These are phyloP conservation scores for Ormyrus labotus DNA, from an alignment of 2,888 invertebrate genomes.

Conservation along the genomic window DNA sequence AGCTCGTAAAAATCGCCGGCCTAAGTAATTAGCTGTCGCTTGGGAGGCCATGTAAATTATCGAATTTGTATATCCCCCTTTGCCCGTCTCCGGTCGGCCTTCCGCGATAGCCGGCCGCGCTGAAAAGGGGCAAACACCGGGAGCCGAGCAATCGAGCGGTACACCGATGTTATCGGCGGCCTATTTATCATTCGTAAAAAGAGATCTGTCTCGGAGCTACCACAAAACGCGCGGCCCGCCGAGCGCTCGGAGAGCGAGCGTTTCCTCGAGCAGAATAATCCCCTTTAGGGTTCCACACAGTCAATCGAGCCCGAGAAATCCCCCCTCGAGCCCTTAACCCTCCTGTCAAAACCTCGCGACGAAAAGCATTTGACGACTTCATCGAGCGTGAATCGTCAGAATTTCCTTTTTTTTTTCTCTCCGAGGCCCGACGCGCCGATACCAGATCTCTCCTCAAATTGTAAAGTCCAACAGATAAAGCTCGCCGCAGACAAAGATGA, in stretches of 20 bases:
- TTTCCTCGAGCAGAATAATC: constrained; percentile 54
- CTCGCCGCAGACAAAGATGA: constrained; percentile 37
- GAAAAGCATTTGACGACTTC: constrained; percentile 53
- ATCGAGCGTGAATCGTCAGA: constrained; percentile 56
- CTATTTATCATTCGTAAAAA: constrained; percentile 61
- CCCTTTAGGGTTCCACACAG: constrained; percentile 33
- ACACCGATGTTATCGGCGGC: constrained; percentile 55
- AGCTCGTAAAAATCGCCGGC: constrained; percentile 19
- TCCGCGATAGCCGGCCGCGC: constrained; percentile 26
- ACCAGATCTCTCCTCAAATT: constrained; percentile 42
- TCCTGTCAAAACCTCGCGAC: constrained; percentile 50
- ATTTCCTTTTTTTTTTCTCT: constrained; percentile 17
- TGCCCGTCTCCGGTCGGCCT: background rate
- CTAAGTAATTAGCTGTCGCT: constrained; percentile 34
- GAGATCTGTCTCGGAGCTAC: constrained; percentile 57
- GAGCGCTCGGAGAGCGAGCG: constrained; percentile 19
- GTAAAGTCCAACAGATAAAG: constrained; percentile 42
- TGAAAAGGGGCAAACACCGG: constrained; percentile 55
- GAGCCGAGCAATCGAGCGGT: constrained; percentile 57
- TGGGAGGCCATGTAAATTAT: constrained; percentile 38
- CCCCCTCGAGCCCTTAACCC: constrained; percentile 27
- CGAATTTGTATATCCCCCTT: constrained; percentile 17
- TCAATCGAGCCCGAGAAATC: constrained; percentile 50
- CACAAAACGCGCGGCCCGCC: constrained; percentile 27
- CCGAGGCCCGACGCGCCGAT: constrained; percentile 7